phyloP scores from a whole-genome alignment of 2,888 invertebrate genomes.

The Chaetogeoica ovagalla region DNA sequence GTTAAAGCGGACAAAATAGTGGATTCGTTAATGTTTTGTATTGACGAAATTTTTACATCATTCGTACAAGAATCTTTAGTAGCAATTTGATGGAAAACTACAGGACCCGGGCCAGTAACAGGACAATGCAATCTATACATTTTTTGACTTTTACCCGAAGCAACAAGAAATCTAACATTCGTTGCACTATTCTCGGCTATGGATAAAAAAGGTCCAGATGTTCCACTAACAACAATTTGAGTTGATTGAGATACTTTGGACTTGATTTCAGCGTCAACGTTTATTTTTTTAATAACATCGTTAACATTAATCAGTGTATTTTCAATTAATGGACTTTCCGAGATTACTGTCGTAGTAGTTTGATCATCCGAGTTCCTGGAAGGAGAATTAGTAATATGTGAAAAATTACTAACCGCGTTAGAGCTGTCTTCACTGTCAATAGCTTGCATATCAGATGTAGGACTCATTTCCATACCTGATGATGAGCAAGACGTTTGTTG shows the following conservation, averaged over 20 bases:
- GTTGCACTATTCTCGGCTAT: slow-evolving; percentile 35
- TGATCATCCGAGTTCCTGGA: slow-evolving; percentile 59
- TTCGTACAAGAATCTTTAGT: slow-evolving; percentile 39
- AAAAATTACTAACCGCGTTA: slow-evolving; percentile 68
- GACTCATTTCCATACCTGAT: slow-evolving; percentile 64
- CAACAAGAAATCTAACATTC: slow-evolving; percentile 49
- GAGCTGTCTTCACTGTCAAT: slow-evolving; percentile 79
- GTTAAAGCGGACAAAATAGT: slow-evolving; percentile 32
- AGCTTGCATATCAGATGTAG: slow-evolving; percentile 68
- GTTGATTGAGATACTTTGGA: slow-evolving; percentile 39
- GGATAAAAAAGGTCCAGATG: slow-evolving; percentile 48
- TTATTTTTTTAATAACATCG: slow-evolving; percentile 38
- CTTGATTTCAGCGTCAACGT: slow-evolving; percentile 30
- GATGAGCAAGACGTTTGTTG: slow-evolving; percentile 56
- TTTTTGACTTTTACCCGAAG: slow-evolving; percentile 30
- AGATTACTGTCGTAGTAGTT: slow-evolving; percentile 57
- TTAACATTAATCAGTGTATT: slow-evolving; percentile 32
- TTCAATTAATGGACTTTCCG: slow-evolving; percentile 55
- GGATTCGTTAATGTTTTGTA: slow-evolving; percentile 37
- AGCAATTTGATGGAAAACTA: slow-evolving; percentile 41
- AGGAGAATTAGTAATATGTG: slow-evolving; percentile 61
- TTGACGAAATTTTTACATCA: slow-evolving; percentile 34
- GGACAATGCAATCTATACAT: slow-evolving; percentile 46
- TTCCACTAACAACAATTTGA: slow-evolving; percentile 42
- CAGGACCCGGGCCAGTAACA: slow-evolving; percentile 32